phyloP scores from a whole-genome alignment of 2,113 vertebrate species.

The Eudyptes chrysolophus region DNA sequence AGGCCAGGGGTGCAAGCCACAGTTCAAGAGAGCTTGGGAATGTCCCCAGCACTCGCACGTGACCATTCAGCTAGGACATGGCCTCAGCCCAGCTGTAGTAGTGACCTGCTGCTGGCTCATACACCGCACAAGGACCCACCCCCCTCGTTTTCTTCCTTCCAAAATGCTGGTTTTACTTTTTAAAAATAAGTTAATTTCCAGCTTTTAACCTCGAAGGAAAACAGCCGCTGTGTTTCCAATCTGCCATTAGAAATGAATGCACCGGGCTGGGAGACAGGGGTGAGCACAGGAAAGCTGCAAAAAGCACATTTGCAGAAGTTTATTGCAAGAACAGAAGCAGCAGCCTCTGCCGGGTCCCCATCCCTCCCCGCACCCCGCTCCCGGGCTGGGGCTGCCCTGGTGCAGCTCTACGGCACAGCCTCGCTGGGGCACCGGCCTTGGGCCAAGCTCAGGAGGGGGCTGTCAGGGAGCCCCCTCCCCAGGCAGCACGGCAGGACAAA shows the following conservation, averaged over 20 bases:
- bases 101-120: not conserved
- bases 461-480: not conserved
- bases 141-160: not conserved
- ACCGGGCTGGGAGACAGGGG: not conserved
- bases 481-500: not conserved
- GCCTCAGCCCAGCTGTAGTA: not conserved
- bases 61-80: not conserved
- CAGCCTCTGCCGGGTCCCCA: accelerated
- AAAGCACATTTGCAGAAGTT: not conserved
- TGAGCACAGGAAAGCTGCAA: not conserved
- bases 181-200: not conserved
- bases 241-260: not conserved
- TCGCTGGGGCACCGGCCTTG: not conserved
- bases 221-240: not conserved
- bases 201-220: not conserved
- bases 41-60: not conserved
- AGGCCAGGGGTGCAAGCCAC: not conserved
- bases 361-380: too few relatives aligned
- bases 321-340: not conserved
- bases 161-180: not conserved
- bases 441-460: not conserved
- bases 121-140: not conserved
- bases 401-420: not conserved
- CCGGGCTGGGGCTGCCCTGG: not conserved
- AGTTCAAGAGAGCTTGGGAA: not conserved